Evolutionary conservation across 2,113 vertebrate species (phyloP).

Genomic region (Aptenodytes patagonicus): DNA sequence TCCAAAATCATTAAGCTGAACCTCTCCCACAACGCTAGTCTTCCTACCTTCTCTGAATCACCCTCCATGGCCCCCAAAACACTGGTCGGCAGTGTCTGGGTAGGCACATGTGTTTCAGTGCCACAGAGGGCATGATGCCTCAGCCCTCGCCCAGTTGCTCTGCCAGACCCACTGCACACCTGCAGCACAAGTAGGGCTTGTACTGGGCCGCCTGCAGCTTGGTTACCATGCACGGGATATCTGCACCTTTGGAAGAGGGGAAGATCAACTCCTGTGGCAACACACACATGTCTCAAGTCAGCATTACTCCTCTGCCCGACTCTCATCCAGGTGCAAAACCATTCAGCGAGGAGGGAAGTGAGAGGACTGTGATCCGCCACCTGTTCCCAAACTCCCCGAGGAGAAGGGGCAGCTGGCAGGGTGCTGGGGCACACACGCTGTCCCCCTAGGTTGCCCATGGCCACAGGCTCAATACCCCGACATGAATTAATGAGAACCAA

Average conservation of each 20-base stretch:
- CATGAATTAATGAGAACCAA: neutral
- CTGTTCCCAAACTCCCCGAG: neutral
- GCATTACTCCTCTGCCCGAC: neutral
- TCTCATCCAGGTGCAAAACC: neutral
- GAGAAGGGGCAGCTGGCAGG: neutral
- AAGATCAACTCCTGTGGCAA: neutral
- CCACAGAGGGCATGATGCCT: fast-evolving
- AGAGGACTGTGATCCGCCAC: neutral
- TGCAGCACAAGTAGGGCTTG: neutral
- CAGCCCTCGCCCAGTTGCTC: neutral
- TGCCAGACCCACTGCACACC: neutral
- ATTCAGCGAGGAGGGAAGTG: neutral
- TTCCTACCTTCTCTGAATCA: neutral
- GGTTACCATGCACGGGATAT: fast-evolving
- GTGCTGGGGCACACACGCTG: fast-evolving
- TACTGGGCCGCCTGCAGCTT: neutral
- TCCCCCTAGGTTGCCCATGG: neutral
- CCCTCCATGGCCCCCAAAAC: neutral
- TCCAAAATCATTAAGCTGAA: neutral
- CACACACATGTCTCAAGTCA: neutral
- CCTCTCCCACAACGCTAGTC: neutral
- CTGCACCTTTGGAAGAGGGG: neutral
- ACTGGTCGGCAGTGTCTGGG: fast-evolving
- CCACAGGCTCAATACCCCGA: neutral
- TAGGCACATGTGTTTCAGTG: fast-evolving